Percentiles rank a stretch among this genome's conserved stretches.
Conservation (phyloP, 2,888 invertebrate species). For the Scaptodrosophila latifasciaeformis region DNA sequence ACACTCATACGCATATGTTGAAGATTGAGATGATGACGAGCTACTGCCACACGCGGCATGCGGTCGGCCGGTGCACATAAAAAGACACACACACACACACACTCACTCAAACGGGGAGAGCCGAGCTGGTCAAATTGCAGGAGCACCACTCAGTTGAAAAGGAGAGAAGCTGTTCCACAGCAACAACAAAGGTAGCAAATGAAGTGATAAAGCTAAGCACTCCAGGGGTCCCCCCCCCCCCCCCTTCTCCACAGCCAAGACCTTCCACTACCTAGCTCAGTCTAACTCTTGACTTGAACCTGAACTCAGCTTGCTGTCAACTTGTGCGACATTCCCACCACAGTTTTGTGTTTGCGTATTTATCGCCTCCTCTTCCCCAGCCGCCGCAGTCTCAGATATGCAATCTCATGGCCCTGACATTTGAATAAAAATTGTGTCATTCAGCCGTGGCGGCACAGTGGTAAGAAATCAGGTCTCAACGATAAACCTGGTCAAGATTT, state of each 20-base stretch:
- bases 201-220: slow-evolving; percentile 69
- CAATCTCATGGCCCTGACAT: slow-evolving; percentile 56
- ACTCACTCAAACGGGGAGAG: slow-evolving; percentile 16
- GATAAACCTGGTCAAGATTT: too few relatives aligned
- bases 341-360: not conserved
- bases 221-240: slow-evolving; percentile 47
- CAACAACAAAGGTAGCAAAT: slow-evolving; percentile 49
- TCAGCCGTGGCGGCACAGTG: slow-evolving; percentile 30
- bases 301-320: slow-evolving; percentile 9
- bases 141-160: slow-evolving; percentile 17
- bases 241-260: too few relatives aligned
- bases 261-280: not conserved
- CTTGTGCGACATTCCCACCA: slow-evolving; percentile 66
- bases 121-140: slow-evolving; percentile 64
- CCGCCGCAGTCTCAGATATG: slow-evolving; percentile 43
- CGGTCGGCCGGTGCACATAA: slow-evolving; percentile 47
- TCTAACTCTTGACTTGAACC: not conserved
- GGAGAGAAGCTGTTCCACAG: too few relatives aligned
- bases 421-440: slow-evolving; percentile 69
- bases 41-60: slow-evolving; percentile 65
- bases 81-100: slow-evolving; percentile 2
- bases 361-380: not conserved
- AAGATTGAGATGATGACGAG: slow-evolving; percentile 43
- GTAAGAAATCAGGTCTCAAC: too few relatives aligned
- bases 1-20: slow-evolving; percentile 43